phyloP scores from a whole-genome alignment of 37 sponge, comb jelly and placozoan genomes.

The Eunapius fragilis region DNA sequence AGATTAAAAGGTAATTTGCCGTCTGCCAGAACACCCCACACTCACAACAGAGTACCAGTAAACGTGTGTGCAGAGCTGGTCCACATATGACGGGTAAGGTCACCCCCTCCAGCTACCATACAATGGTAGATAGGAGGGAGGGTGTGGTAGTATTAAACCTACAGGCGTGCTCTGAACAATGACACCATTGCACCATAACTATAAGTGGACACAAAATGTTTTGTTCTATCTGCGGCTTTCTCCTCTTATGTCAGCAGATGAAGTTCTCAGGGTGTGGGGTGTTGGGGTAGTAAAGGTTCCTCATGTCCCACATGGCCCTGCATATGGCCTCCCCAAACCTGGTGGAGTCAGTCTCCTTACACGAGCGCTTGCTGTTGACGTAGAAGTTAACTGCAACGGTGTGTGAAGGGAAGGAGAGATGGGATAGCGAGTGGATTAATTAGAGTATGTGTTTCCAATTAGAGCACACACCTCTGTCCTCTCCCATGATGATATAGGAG shows the following conservation, averaged over 20 bases:
- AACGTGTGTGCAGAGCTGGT: too few species aligned
- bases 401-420: background rate
- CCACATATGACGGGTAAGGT: too few species aligned
- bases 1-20: too few species aligned
- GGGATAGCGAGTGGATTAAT: background rate
- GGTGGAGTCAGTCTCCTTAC: conserved; percentile 40
- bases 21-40: too few species aligned
- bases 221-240: too few species aligned
- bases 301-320: conserved; percentile 58
- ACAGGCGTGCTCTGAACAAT: too few species aligned
- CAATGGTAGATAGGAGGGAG: too few species aligned
- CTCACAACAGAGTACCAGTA: too few species aligned
- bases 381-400: conserved; percentile 47
- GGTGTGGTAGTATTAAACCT: too few species aligned
- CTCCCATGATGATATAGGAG: conserved; percentile 85
- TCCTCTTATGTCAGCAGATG: background rate
- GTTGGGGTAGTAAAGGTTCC: conserved; percentile 5
- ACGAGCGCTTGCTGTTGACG: conserved; percentile 63
- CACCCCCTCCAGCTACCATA: too few species aligned
- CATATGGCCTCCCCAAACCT: conserved; percentile 35
- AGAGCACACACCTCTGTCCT: conserved; percentile 62
- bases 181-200: too few species aligned
- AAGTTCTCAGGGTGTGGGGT: background rate
- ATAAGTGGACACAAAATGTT: too few species aligned
- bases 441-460: background rate